phyloP scores from a whole-genome alignment of 1,140 invertebrate species.

The Atta colombica region DNA sequence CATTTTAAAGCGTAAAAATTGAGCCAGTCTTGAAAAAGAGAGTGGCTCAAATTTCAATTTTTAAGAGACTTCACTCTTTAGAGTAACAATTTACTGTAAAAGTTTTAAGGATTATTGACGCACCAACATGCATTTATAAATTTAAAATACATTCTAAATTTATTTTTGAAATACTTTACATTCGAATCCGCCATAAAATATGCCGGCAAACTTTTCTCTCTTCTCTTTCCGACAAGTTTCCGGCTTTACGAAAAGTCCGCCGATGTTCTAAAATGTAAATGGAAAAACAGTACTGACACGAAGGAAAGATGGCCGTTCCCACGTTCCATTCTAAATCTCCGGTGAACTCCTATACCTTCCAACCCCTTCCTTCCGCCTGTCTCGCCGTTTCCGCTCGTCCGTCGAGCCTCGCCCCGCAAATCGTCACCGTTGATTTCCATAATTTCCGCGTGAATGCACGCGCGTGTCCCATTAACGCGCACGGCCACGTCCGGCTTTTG shows the following conservation, averaged over 20 bases:
- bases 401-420: conserved; percentile 30
- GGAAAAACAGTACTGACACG: conserved; percentile 14
- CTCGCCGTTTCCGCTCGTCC: conserved; percentile 49
- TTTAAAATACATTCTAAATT: neutral
- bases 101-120: neutral
- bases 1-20: no score
- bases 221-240: neutral
- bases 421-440: conserved; percentile 72
- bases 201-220: neutral
- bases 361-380: conserved; percentile 46
- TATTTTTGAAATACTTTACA: conserved; percentile 15
- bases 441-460: conserved; percentile 72
- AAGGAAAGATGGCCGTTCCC: conserved; percentile 41
- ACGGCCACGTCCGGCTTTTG: conserved; percentile 58
- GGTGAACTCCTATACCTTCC: conserved; percentile 3
- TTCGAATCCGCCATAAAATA: neutral
- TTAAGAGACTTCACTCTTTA: no score
- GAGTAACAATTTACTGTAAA: no score
- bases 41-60: no score
- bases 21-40: no score
- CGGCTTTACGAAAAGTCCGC: neutral
- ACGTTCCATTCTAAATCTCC: conserved; percentile 47
- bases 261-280: conserved; percentile 13
- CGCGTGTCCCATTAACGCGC: conserved; percentile 72
- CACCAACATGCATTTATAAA: neutral